These are phyloP conservation scores for Emydoidea blandingii DNA, from an alignment of 2,797 vertebrate species.

Conservation along the genomic window DNA sequence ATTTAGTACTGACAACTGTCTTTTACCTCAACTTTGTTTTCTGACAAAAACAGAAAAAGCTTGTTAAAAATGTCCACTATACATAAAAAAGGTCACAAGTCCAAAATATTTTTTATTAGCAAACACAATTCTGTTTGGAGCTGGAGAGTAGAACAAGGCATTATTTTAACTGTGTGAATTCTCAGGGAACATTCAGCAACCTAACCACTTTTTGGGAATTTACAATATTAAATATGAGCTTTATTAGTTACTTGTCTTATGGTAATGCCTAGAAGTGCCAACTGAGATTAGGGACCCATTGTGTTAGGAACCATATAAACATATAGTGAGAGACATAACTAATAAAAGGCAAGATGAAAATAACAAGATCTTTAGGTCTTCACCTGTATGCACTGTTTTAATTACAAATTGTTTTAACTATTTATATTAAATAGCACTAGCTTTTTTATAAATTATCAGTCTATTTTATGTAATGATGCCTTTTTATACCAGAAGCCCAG, in stretches of 20 bases:
- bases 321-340: not conserved
- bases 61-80: not conserved
- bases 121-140: not conserved
- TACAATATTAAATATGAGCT: not conserved
- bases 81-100: not conserved
- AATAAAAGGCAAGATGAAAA: not conserved
- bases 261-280: not conserved
- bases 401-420: not conserved
- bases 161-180: not conserved
- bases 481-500: not conserved
- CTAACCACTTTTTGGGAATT: not conserved
- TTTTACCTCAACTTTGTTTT: not conserved
- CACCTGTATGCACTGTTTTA: not conserved
- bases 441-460: not conserved
- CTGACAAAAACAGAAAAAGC: not conserved
- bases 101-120: not conserved
- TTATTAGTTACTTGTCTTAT: not conserved
- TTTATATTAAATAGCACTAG: not conserved
- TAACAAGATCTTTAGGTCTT: not conserved
- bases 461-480: not conserved
- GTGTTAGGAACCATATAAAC: not conserved
- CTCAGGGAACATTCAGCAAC: not conserved
- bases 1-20: not conserved
- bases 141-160: not conserved
- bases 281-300: not conserved